Evolutionary conservation across 64 coral and sea anemone species (phyloP).

Genomic region (Pachyseris speciosa): DNA sequence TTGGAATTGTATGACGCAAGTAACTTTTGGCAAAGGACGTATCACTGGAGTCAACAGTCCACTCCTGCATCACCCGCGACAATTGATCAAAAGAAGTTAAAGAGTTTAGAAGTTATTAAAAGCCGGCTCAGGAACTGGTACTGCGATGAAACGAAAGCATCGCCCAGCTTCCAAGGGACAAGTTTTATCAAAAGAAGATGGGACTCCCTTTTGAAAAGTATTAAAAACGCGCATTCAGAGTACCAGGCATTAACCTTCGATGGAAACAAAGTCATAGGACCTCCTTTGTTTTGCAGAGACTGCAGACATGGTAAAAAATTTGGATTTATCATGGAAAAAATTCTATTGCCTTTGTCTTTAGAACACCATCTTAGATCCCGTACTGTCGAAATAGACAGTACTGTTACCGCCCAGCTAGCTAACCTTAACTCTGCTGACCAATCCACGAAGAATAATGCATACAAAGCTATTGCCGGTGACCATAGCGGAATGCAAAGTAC

Average conservation of each 20-base stretch:
- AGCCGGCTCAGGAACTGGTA: constrained; percentile 43
- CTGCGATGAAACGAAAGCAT: background rate
- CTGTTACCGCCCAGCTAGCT: background rate
- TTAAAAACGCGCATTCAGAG: background rate
- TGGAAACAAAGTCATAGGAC: background rate
- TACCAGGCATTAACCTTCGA: background rate
- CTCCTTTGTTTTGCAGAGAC: constrained; percentile 6
- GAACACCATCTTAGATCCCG: background rate
- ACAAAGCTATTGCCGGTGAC: background rate
- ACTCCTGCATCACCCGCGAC: background rate
- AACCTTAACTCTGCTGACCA: background rate
- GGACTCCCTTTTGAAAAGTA: background rate
- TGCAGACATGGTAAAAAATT: background rate
- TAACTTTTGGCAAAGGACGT: constrained; percentile 23
- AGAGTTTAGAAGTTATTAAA: background rate
- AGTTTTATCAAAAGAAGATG: background rate
- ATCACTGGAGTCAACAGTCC: background rate
- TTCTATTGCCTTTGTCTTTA: constrained; percentile 11
- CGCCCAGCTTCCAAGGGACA: background rate
- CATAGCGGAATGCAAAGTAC: background rate
- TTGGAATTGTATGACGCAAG: background rate
- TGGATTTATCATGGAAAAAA: background rate
- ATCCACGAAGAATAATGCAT: background rate
- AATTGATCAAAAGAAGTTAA: background rate
- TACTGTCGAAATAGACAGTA: background rate